Base-by-base conservation (phyloP, 2,113 vertebrate genomes). In the Panthera uncia region DNA sequence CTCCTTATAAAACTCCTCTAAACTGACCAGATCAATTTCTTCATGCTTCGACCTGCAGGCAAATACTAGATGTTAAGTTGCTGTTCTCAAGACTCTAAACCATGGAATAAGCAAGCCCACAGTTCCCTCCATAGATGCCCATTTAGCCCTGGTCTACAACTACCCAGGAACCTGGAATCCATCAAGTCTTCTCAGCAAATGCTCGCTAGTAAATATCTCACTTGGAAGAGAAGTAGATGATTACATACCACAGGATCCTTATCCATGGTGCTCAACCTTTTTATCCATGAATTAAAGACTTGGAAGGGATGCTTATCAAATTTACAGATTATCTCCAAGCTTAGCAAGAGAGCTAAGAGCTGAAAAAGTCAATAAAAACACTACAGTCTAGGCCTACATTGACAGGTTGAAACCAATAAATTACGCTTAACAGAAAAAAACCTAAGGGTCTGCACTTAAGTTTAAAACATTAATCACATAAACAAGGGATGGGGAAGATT, bases 21-120 rank as follows among this genome's bases (percentile, higher is more conserved):
- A 98, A 95, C 98, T 99, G 95, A 99, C 99, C 97, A 99, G 98
- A 50, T 99, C 99, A 0, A 99, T 99, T 98, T 99, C 99, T 98
- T 99, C 99, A 0, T 99, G 99, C 87, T 99, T 99, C 11, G 99
- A 99, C 95, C 99, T 99, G 96, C 0, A 41, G 68, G 29, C 36
- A 97, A 52, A 76, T 38, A 0, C 0, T 15, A 71, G 57, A 52
- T 1, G 19, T 0, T 2, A 3, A 74, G 8, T 7, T 71, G 50
- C 33, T 11, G 5, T 65, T 66, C 13, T 33, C 61, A 68, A 89
- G 91, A 78, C 1, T 19, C 31, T 3, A 19, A 86, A 78, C 29
- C 5, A 14, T 13, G 31, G 78, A 63, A 38, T 29, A 57, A 81
- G 23, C 4, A 4, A 79, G 36, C 25, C 25, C 66, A 29, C 13